phyloP scores from a whole-genome alignment of 1,140 invertebrate species.

The Pogonomyrmex barbatus region DNA sequence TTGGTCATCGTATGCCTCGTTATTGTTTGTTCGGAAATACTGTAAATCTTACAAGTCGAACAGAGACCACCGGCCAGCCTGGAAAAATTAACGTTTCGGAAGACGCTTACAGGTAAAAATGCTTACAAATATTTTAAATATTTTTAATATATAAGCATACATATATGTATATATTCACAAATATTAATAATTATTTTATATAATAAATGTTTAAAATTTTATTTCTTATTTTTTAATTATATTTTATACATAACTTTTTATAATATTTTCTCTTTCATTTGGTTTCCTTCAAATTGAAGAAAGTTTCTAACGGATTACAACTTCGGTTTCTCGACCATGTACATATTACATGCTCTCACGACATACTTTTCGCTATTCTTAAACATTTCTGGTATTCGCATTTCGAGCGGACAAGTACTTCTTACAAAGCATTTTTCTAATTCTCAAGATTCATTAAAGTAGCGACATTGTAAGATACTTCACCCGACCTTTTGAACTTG shows the following conservation, averaged over 20 bases:
- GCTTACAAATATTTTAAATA: neutral
- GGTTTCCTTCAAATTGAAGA: conserved; percentile 14
- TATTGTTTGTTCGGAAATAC: conserved; percentile 99
- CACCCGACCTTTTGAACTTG: conserved; percentile 61
- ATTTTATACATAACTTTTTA: neutral
- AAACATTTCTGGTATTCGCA: conserved; percentile 11
- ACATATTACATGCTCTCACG: conserved; percentile 41
- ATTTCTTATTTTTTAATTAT: conserved; percentile 1
- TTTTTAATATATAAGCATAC: neutral
- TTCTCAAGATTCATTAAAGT: conserved; percentile 51
- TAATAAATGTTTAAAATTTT: neutral
- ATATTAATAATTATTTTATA: neutral
- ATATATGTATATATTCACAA: neutral
- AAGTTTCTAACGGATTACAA: conserved; percentile 34
- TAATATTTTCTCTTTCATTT: neutral
- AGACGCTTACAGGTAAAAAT: conserved; percentile 94
- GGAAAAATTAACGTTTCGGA: conserved; percentile 98
- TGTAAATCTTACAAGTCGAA: conserved; percentile 97
- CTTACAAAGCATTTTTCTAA: conserved; percentile 40
- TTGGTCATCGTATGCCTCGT: conserved; percentile 98
- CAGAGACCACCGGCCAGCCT: conserved; percentile 96
- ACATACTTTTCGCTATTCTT: conserved; percentile 49
- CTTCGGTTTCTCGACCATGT: conserved; percentile 27
- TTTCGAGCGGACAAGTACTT: neutral
- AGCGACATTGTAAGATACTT: conserved; percentile 23